phyloP scores from a whole-genome alignment of 2,888 invertebrate genomes.

The Atethmia centrago region DNA sequence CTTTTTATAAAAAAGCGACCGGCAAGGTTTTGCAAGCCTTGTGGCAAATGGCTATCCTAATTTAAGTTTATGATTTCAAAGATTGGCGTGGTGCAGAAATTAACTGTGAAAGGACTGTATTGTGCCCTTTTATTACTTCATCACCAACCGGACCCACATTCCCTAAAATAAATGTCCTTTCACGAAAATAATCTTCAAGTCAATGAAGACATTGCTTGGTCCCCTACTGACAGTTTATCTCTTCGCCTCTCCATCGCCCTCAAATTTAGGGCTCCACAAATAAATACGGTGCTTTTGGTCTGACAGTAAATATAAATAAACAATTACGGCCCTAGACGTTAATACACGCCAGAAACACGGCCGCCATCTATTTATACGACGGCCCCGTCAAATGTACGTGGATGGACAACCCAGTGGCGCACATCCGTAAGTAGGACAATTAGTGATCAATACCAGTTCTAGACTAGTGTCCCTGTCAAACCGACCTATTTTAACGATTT shows the following conservation, averaged over 20 bases:
- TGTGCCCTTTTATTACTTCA: background rate
- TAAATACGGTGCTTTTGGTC: slow-evolving; percentile 49
- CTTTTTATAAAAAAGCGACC: slow-evolving; percentile 15
- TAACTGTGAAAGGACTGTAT: background rate
- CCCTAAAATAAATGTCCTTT: background rate
- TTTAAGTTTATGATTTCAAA: background rate
- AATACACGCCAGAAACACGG: slow-evolving; percentile 61
- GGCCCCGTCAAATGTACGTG: slow-evolving; percentile 54
- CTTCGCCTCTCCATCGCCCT: slow-evolving; percentile 43
- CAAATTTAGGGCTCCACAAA: slow-evolving; percentile 54
- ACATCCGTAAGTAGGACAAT: slow-evolving; percentile 66
- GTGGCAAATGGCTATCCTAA: background rate
- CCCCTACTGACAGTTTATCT: slow-evolving; percentile 27
- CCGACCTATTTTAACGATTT: slow-evolving; percentile 7
- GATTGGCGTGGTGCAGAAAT: background rate
- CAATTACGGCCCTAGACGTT: slow-evolving; percentile 61
- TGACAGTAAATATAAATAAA: slow-evolving; percentile 66
- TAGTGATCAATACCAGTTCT: slow-evolving; percentile 60
- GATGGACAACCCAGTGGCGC: slow-evolving; percentile 47
- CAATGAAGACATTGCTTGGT: slow-evolving; percentile 36
- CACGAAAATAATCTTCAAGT: slow-evolving; percentile 9
- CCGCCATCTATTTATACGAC: slow-evolving; percentile 62
- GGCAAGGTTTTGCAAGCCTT: slow-evolving; percentile 22
- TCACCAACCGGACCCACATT: background rate
- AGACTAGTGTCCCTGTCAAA: slow-evolving; percentile 23